Evolutionary conservation across 1,140 invertebrate species (phyloP), one percentile per base, ranked within the genome.

Genomic region (Bactericera cockerelli): DNA sequence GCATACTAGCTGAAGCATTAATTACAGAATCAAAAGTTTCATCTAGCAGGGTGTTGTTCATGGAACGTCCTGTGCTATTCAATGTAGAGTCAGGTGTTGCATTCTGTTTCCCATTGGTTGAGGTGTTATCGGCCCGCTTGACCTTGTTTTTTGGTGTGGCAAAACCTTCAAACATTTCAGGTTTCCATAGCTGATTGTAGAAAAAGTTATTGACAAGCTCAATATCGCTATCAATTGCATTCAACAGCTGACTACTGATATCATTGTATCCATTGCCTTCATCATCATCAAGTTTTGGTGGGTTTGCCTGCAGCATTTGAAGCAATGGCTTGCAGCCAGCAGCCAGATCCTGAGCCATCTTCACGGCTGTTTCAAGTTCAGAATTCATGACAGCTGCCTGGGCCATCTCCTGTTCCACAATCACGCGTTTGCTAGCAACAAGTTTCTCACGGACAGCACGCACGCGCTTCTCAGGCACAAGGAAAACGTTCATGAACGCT

Each of bases 131-230:
- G n/a, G n/a, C n/a, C n/a, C n/a, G n/a, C n/a, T n/a, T n/a, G n/a
- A n/a, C n/a, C n/a, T n/a, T n/a, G 28, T 31, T 31, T 13, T 6
- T 6, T 6, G 28, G 28, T 31, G 4, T 31, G 2, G 2, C 6
- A n/a, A 26, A 28, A 2, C 4, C n/a, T 31, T 59, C 65, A 38
- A 76, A 76, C 60, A 76, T 75, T 65, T 78, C 76, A 22, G 75
- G 76, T 67, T 76, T 77, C 76, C 76, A 78, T 26, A 78, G 66
- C 65, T 78, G 76, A 66, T 78, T 75, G 26, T 69, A 70, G 67
- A 78, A 78, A 64, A 78, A 78, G 61, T 75, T 74, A 62, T 75
- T 72, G 22, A 77, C 75, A 60, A 76, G 71, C 26, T 71, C 71
- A 25, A 75, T 70, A 61, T 76, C 73, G 59, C 63, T 61, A 33